phyloP scores from a whole-genome alignment of 2,797 vertebrate species.

The Eulemur albifrons region DNA sequence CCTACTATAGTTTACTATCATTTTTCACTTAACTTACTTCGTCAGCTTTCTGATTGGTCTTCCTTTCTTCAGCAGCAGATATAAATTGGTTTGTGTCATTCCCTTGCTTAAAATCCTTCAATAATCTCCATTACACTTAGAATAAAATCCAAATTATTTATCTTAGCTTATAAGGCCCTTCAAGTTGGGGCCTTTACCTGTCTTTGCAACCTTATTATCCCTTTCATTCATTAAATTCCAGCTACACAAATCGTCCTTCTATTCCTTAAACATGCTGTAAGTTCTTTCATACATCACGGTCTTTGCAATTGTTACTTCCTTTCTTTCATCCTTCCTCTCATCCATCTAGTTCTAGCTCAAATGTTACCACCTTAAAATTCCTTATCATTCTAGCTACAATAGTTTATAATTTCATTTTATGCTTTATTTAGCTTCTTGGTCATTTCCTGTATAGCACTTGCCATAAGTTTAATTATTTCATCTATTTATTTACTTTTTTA shows the following conservation, averaged over 20 bases:
- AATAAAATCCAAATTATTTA: not conserved
- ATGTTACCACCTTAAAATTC: not conserved
- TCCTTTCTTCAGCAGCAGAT: not conserved
- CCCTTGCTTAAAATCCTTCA: constrained; percentile 12
- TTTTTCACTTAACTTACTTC: not conserved
- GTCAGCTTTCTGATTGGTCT: not conserved
- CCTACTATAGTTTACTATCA: not conserved
- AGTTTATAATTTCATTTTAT: not conserved
- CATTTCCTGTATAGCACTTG: constrained; percentile 20
- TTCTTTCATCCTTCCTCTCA: not conserved
- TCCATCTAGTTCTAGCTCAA: not conserved
- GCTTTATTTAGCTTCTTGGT: not conserved
- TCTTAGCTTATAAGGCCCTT: not conserved
- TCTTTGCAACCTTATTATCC: not conserved
- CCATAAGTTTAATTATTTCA: not conserved
- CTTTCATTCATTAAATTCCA: not conserved
- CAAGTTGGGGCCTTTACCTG: not conserved
- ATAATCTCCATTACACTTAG: not conserved
- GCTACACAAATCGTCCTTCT: not conserved
- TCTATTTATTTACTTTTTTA: not conserved
- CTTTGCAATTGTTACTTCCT: not conserved
- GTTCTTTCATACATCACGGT: not conserved
- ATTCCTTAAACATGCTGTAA: not conserved
- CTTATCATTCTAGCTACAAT: not conserved
- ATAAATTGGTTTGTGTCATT: not conserved